A percentile compares a stretch with the other conserved stretches of the same genome.
Conservation (phyloP, 2,797 vertebrate genomes). For the Petrocephalus sullivani region DNA sequence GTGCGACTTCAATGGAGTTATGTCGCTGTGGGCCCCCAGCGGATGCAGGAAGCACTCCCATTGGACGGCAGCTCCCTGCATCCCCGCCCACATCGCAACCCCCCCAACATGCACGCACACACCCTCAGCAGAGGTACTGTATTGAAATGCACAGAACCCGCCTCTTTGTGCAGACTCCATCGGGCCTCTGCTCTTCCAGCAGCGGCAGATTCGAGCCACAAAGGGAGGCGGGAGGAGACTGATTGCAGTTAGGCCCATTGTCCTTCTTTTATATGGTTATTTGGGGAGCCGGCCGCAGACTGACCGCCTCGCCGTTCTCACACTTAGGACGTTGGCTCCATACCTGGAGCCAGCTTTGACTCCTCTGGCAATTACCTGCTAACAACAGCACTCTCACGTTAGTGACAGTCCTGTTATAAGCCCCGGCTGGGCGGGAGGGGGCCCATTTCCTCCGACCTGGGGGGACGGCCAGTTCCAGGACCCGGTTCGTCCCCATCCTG, state of each 20-base stretch:
- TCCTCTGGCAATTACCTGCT: slow-evolving; percentile 77
- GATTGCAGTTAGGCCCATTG: slow-evolving; percentile 66
- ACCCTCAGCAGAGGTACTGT: slow-evolving; percentile 33
- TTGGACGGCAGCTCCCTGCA: not conserved
- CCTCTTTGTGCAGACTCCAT: slow-evolving; percentile 38
- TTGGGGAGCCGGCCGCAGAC: slow-evolving; percentile 52
- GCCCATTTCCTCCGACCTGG: slow-evolving; percentile 65
- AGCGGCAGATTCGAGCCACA: slow-evolving; percentile 41
- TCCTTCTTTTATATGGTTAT: slow-evolving; percentile 77
- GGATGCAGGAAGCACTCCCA: slow-evolving; percentile 43
- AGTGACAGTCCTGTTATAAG: slow-evolving; percentile 69
- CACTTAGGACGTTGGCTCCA: slow-evolving; percentile 58
- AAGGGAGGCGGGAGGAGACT: slow-evolving; percentile 41
- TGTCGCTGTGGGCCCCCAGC: slow-evolving; percentile 26
- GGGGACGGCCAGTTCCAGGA: slow-evolving; percentile 46
- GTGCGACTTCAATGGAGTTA: slow-evolving; percentile 44
- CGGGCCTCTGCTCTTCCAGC: slow-evolving; percentile 23
- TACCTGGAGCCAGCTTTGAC: slow-evolving; percentile 44
- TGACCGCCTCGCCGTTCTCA: slow-evolving; percentile 66
- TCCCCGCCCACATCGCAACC: slow-evolving; percentile 24
- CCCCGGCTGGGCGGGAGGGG: slow-evolving; percentile 47
- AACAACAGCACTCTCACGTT: slow-evolving; percentile 73
- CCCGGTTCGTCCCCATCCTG: slow-evolving; percentile 55
- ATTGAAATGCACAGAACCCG: slow-evolving; percentile 58
- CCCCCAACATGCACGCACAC: slow-evolving; percentile 10